Conservation (phyloP, 1,140 invertebrate species). For the Calosoma granatense region DNA sequence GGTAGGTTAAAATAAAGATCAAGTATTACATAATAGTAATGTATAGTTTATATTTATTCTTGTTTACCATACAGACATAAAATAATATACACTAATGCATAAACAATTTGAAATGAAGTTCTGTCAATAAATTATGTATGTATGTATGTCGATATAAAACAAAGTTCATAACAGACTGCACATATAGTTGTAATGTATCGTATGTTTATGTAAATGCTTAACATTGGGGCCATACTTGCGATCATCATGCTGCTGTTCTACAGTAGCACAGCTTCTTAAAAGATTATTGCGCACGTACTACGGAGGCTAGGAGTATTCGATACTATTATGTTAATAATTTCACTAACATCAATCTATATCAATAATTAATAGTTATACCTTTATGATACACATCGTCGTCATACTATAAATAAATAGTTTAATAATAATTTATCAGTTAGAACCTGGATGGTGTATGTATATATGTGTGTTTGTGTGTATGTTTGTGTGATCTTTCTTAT, state of each 20-base stretch:
- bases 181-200: slow-evolving; percentile 17
- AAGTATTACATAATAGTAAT: slow-evolving; percentile 6
- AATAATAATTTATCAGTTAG: slow-evolving; percentile 22
- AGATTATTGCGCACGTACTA: slow-evolving; percentile 31
- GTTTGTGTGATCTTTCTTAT: too few relatives aligned
- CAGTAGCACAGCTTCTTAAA: slow-evolving; percentile 33
- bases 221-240: slow-evolving; percentile 25
- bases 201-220: slow-evolving; percentile 17
- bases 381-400: slow-evolving; percentile 1
- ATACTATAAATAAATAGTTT: slow-evolving; percentile 6
- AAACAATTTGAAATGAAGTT: slow-evolving; percentile 18
- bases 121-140: slow-evolving; percentile 14
- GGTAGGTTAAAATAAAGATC: neutral
- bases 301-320: slow-evolving; percentile 26
- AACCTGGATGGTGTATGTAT: slow-evolving; percentile 30
- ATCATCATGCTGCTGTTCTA: slow-evolving; percentile 26
- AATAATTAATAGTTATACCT: slow-evolving; percentile 25
- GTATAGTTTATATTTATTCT: slow-evolving; percentile 40
- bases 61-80: slow-evolving; percentile 33
- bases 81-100: slow-evolving; percentile 28
- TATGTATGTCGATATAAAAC: slow-evolving; percentile 19
- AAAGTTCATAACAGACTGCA: slow-evolving; percentile 24
- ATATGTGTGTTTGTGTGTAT: slow-evolving; percentile 22
- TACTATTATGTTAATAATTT: slow-evolving; percentile 30
- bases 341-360: slow-evolving; percentile 34